A percentile compares a stretch with the other conserved stretches of the same genome.
Evolutionary conservation across 2,113 vertebrate species (phyloP).

Genomic region (Balaeniceps rex): DNA sequence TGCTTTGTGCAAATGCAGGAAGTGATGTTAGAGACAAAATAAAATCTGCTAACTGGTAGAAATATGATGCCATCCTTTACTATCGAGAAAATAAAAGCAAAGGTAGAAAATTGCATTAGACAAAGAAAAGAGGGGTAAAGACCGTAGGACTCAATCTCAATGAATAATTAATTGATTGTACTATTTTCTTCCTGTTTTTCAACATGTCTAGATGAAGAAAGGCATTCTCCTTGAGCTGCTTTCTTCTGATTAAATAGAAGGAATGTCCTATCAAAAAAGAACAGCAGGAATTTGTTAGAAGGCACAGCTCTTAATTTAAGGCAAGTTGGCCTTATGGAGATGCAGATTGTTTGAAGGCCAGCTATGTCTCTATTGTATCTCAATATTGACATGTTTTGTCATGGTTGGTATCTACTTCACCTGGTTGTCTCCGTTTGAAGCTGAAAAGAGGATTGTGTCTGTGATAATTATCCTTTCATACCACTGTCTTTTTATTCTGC

Average conservation of each 20-base stretch:
- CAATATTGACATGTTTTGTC: slow-evolving; percentile 14
- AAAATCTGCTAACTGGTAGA: background rate
- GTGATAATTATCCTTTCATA: slow-evolving; percentile 10
- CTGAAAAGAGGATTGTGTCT: background rate
- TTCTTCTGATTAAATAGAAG: background rate
- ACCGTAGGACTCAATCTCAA: background rate
- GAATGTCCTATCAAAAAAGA: background rate
- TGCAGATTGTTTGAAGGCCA: background rate
- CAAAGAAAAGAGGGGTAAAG: background rate
- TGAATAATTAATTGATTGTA: background rate
- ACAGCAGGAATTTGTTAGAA: background rate
- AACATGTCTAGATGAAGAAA: background rate
- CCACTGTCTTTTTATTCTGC: background rate
- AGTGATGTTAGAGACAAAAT: background rate
- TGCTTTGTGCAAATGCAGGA: background rate
- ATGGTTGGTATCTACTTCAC: background rate
- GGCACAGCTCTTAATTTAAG: background rate
- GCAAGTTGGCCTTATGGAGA: background rate
- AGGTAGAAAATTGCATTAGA: background rate
- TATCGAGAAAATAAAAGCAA: background rate
- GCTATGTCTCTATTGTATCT: background rate
- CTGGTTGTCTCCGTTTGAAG: slow-evolving; percentile 24
- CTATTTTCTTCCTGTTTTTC: background rate
- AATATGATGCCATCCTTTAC: background rate
- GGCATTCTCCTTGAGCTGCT: background rate